Percentiles rank a stretch among this genome's conserved stretches.
phyloP scores from a whole-genome alignment of 2,113 vertebrate species.

The Theristicus caerulescens region DNA sequence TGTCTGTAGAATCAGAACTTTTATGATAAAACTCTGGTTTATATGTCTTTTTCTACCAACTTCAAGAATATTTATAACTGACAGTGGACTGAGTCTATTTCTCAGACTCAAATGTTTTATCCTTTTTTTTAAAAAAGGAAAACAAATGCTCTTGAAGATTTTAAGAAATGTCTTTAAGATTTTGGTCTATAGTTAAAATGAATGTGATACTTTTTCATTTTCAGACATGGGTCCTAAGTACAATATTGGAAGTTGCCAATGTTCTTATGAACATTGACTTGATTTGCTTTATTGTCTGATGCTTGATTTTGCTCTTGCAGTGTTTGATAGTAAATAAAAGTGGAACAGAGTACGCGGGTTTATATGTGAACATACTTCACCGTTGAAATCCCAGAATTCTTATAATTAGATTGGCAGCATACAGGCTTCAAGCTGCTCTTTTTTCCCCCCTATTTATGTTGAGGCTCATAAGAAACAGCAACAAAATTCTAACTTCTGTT shows the following conservation, averaged over 20 bases:
- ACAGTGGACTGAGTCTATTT: not conserved
- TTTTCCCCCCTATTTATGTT: not conserved
- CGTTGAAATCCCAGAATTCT: not conserved
- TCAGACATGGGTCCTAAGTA: not conserved
- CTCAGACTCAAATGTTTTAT: not conserved
- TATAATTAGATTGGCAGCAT: not conserved
- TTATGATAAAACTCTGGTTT: not conserved
- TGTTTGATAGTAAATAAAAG: not conserved
- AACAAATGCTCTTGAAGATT: not conserved
- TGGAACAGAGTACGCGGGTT: not conserved
- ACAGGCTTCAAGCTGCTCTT: not conserved
- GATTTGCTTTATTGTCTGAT: not conserved
- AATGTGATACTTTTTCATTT: not conserved
- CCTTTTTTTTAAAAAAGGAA: not conserved
- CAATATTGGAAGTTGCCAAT: not conserved
- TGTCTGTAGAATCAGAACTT: not conserved
- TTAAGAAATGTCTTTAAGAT: not conserved
- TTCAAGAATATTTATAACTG: not conserved
- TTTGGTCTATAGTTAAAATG: not conserved
- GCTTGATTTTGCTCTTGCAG: not conserved
- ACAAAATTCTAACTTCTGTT: not conserved
- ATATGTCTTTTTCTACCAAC: not conserved
- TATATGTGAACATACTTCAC: not conserved
- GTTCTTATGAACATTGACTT: not conserved
- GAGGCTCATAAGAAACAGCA: not conserved